Evolutionary conservation across 2,888 invertebrate genomes (phyloP).

Genomic region (Diplazon laetatorius): DNA sequence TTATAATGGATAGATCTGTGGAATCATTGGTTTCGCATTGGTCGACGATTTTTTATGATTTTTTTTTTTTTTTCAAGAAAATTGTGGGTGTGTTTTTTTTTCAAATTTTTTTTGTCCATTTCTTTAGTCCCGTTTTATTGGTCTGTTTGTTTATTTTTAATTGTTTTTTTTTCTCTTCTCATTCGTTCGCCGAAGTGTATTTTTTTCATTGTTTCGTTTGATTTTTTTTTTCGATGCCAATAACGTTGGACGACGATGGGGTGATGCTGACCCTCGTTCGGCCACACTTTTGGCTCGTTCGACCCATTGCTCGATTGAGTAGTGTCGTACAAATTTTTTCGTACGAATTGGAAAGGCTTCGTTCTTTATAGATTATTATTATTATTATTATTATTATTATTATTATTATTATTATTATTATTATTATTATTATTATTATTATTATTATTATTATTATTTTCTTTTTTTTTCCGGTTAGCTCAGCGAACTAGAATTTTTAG

Average conservation of each 20-base stretch:
- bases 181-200: not conserved
- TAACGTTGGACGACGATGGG: conserved; percentile 2
- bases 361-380: conserved; percentile 14
- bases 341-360: conserved; percentile 35
- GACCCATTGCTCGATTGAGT: conserved; percentile 10
- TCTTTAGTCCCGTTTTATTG: conserved; percentile 61
- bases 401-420: not conserved
- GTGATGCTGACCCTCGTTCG: conserved; percentile 19
- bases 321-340: not conserved
- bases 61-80: too few species aligned
- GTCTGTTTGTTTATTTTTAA: conserved; percentile 55
- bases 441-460: not conserved
- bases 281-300: conserved; percentile 6
- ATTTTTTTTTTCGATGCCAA: not conserved
- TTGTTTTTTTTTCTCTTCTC: conserved; percentile 53
- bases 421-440: not conserved
- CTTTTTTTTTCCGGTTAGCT: not conserved
- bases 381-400: conserved; percentile 12
- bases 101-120: conserved; percentile 17
- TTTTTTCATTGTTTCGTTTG: conserved; percentile 1
- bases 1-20: conserved; percentile 29
- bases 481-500: conserved; percentile 13
- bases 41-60: conserved; percentile 41
- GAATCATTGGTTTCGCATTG: conserved; percentile 38
- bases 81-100: too few species aligned